Evolutionary conservation across 2,113 vertebrate species (phyloP), one percentile per base, ranked within the genome.

Genomic region (Ciconia maguari): DNA sequence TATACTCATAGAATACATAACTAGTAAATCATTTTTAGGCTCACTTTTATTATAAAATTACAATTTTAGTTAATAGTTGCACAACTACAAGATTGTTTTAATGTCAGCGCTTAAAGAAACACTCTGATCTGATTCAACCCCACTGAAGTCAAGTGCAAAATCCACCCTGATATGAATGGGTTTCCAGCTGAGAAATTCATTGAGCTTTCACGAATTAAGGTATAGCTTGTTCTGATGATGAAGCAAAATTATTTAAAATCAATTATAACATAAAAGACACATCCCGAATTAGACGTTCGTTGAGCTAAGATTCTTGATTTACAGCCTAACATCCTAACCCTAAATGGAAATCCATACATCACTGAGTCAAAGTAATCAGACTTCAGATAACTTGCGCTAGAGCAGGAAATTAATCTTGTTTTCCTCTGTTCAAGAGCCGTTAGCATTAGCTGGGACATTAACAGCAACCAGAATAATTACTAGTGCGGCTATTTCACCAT

Each of bases 31-130:
- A 61, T 78, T 96, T 94, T 96, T 68, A 78, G 77, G 76, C 60
- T 94, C 6, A 1, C 46, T 96, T 97, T 97, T 96, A 95, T 94
- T 97, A 88, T 76, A 92, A 94, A 96, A 96, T 91, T 93, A 94
- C 96, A 93, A 46, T 81, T 92, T 91, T 30, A 58, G 61, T 91
- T 92, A 74, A 94, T 86, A 84, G 64, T 76, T 83, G 86, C 83
- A 97, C 92, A 86, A 61, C 78, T 87, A 96, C 89, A 94, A 94
- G 96, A 84, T 48, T 41, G 42, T 51, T 95, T 90, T 48, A 71
- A 88, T 61, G 69, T 70, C 82, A 90, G 78, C 34, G 4, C 82
- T 60, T 74, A 72, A 83, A 49, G 71, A 87, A 94, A 94, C 5
- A 36, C 84, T 91, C 78, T 20, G 58, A 66, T 66, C 71, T 74